Base-by-base conservation (phyloP, 2,888 invertebrate genomes). In the Cheilosia impressa region DNA sequence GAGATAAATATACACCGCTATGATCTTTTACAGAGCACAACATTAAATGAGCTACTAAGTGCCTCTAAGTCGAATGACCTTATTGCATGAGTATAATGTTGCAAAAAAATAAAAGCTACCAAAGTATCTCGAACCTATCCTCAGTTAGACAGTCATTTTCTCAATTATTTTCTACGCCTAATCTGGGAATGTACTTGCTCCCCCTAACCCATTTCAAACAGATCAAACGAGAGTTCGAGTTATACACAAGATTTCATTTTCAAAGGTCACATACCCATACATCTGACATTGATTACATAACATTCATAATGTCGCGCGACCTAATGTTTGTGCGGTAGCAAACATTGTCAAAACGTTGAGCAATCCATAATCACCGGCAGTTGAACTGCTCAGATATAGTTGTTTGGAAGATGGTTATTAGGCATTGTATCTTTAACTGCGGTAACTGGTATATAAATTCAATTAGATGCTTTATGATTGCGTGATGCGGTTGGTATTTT, bases 391-490 rank as follows among this genome's bases (percentile, higher is more conserved):
- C 17, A n/a, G 31, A n/a, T n/a, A 55, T 31, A 45, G 45, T 34
- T 22, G 50, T 22, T 65, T 52, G 15, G 19, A 57, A 68, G 55
- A 68, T 47, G 57, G 34, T 50, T 34, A 69, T 47, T 58, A 38
- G 13, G 38, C 13, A 47, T 38, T 52, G 69, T 69, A 69, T 57
- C 69, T 69, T 57, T 10, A n/a, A 31, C 45, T 24, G 17, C 47
- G 57, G 31, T 34, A 69, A 50, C 47, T 47, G 57, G 45, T 38
- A 15, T 57, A 69, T 69, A 58, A 58, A 69, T 69, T 69, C 69
- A 69, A 58, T 69, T 69, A 69, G 24, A 69, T 38, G 24, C 58
- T 69, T 69, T 58, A 47, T 38, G 69, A 34, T 69, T 58, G 57
- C 69, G 57, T 69, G 57, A 45, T 52, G 24, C 41, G 66, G 24